Percentiles rank a stretch among this genome's conserved stretches.
phyloP scores from a whole-genome alignment of 2,888 invertebrate genomes.

The Eupithecia subumbrata region DNA sequence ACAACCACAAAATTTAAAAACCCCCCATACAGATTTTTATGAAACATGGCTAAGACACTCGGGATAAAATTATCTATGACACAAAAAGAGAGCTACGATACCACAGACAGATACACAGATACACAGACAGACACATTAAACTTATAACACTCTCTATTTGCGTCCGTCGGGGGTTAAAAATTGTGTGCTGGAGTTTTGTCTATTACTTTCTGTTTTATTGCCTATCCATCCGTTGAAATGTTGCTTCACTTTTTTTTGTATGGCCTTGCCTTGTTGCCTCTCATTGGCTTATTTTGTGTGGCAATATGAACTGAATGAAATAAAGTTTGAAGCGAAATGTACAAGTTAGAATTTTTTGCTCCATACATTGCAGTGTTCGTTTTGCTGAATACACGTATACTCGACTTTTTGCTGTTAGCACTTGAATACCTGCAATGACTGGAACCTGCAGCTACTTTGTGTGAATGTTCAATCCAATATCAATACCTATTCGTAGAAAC shows the following conservation, averaged over 20 bases:
- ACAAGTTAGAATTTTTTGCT: not conserved
- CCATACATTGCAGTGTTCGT: not conserved
- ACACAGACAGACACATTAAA: no score
- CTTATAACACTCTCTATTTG: no score
- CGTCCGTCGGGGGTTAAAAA: no score
- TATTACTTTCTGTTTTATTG: not conserved
- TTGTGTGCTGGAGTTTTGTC: not conserved
- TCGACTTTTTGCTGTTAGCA: not conserved
- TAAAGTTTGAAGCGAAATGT: not conserved
- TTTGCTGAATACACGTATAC: slow-evolving; percentile 1
- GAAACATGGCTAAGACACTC: no score
- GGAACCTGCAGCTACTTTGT: slow-evolving; percentile 10
- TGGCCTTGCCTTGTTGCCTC: not conserved
- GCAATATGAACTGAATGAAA: not conserved
- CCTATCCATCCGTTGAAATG: not conserved
- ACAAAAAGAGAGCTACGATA: no score
- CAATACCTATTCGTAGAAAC: not conserved
- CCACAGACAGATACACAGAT: no score
- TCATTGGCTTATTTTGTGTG: not conserved
- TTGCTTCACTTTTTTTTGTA: not conserved
- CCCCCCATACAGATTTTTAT: no score
- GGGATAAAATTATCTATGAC: no score
- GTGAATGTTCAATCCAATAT: not conserved
- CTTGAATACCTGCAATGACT: slow-evolving; percentile 7
- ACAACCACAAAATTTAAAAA: no score